phyloP scores from a whole-genome alignment of 1,140 invertebrate species.

The Drosophila nikananu region DNA sequence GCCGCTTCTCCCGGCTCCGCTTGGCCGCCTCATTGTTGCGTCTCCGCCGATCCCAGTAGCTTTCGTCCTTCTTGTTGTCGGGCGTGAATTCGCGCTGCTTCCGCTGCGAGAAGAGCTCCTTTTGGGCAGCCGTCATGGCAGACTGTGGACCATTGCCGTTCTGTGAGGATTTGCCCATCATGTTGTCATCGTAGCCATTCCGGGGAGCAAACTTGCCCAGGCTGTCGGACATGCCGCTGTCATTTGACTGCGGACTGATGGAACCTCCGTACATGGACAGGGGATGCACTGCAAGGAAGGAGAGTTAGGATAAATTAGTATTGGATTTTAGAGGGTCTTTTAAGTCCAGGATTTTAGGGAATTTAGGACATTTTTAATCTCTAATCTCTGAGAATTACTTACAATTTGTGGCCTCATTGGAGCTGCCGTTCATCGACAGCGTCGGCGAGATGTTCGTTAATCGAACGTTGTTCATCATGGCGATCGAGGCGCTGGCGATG shows the following conservation, averaged over 20 bases:
- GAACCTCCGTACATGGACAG: constrained; percentile 80
- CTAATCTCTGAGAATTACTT: constrained; percentile 19
- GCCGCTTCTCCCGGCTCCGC: constrained; percentile 96
- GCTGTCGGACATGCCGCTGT: constrained; percentile 72
- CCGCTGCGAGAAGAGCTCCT: constrained; percentile 88
- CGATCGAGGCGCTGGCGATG: constrained; percentile 41
- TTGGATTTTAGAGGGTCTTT: neutral
- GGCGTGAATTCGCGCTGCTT: constrained; percentile 98
- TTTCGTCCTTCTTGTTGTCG: constrained; percentile 98
- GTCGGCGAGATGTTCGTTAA: constrained; percentile 76
- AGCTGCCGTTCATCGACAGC: constrained; percentile 81
- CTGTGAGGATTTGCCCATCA: constrained; percentile 81
- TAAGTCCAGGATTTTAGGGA: neutral
- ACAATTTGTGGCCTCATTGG: constrained; percentile 80
- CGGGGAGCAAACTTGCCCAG: constrained; percentile 71
- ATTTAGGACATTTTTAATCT: neutral
- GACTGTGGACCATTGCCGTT: constrained; percentile 85
- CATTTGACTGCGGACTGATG: constrained; percentile 80
- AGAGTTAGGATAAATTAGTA: neutral
- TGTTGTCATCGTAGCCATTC: constrained; percentile 41
- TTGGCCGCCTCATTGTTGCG: constrained; percentile 99
- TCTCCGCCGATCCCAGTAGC: constrained; percentile 97
- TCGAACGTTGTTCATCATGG: constrained; percentile 75
- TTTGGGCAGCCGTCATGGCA: constrained; percentile 78
- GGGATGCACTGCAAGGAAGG: constrained; percentile 65